These are phyloP conservation scores for Ophion ventricosus DNA, from an alignment of 2,888 invertebrate genomes.

Conservation along the genomic window DNA sequence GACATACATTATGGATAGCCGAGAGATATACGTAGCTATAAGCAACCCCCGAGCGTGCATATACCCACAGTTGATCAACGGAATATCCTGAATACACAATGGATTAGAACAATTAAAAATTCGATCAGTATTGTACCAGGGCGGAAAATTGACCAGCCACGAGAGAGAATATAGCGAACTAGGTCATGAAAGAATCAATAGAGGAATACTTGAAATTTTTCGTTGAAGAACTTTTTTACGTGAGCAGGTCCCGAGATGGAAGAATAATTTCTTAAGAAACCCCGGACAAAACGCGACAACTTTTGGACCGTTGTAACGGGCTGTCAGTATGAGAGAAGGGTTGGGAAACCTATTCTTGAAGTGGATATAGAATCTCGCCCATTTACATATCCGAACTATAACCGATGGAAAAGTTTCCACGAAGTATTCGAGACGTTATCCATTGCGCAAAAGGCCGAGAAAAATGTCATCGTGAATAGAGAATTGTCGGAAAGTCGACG, in stretches of 20 bases:
- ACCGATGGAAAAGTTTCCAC: conserved; percentile 62
- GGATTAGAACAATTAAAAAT: conserved; percentile 48
- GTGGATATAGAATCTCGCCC: conserved; percentile 22
- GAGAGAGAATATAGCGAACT: neutral
- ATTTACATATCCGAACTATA: conserved; percentile 45
- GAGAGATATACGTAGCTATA: neutral
- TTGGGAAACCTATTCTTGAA: neutral
- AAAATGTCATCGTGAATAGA: conserved; percentile 9
- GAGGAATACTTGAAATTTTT: neutral
- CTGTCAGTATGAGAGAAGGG: conserved; percentile 18
- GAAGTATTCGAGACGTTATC: conserved; percentile 30
- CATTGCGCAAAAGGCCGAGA: conserved; percentile 13
- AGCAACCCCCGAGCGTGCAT: conserved; percentile 25
- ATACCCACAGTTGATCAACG: conserved; percentile 45
- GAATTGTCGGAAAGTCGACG: conserved; percentile 1
- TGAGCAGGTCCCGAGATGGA: neutral
- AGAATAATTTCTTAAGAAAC: conserved; percentile 37
- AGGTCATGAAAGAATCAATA: neutral
- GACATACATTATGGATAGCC: no score
- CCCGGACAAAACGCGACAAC: conserved; percentile 40
- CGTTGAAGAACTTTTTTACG: neutral
- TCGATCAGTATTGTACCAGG: conserved; percentile 41
- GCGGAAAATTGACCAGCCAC: neutral
- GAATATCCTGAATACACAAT: conserved; percentile 42
- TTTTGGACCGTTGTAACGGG: conserved; percentile 40